Evolutionary conservation across 2,113 vertebrate genomes (phyloP), one percentile per base, ranked within the genome.

Genomic region (Corydoras maculifer): DNA sequence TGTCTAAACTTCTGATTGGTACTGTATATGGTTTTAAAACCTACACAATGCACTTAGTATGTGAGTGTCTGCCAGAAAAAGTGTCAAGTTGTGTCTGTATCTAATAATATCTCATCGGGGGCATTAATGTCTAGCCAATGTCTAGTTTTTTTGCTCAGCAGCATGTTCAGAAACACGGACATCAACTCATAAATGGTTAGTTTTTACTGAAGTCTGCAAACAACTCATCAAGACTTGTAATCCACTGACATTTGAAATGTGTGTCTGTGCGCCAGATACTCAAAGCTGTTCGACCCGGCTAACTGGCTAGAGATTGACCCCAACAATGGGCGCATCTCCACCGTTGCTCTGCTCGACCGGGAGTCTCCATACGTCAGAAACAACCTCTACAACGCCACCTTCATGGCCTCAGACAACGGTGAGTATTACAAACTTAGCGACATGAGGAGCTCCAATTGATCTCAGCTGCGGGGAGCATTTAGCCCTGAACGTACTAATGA

Each of bases 371-470:
- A 94, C 51, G 91, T 99, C 75, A 95, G 93, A 81, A 94, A 97
- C 83, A 97, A 97, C 79, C 87, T 95, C 79, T 99, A 99, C 84
- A 99, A 97, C 58, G 92, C 93, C 69, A 99, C 95, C 0, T 96
- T 99, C 87, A 92, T 96, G 86, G 96, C 96, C 51, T 89, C 93
- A 50, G 96, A 99, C 86, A 94, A 91, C 62, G 95, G 96, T 99
- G 88, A 62, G 91, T 86, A 69, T 67, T 76, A 66, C 49, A 61
- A 48, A 54, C 57, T 76, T 50, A 67, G 43, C 48, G 54, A 18
- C 32, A 66, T 54, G 63, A 75, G 58, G 72, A 59, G 69, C 30
- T 75, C 35, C 59, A 35, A 75, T 69, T 78, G 77, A 78, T 76
- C 71, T 55, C 59, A 73, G 67, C 74, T 67, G 55, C 49, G 57